phyloP scores from a whole-genome alignment of 2,113 vertebrate genomes.

The Nannobrachium achirus region DNA sequence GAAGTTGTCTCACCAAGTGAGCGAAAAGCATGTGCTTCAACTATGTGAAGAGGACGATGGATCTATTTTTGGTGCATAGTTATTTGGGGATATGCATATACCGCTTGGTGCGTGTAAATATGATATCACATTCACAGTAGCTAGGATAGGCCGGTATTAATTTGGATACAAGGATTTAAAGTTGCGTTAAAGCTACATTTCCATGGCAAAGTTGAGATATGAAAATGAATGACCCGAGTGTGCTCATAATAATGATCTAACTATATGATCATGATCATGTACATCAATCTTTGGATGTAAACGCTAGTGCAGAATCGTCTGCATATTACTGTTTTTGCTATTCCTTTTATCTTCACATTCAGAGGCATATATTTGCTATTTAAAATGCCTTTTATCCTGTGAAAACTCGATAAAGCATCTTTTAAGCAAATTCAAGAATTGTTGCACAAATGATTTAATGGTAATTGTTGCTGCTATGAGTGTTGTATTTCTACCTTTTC shows the following conservation, averaged over 20 bases:
- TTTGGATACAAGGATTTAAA: too few species aligned
- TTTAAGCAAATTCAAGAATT: constrained; percentile 37
- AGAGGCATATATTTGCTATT: constrained; percentile 54
- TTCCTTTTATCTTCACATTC: constrained; percentile 33
- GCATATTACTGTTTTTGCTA: constrained; percentile 4
- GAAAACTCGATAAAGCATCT: constrained; percentile 44
- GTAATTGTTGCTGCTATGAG: constrained; percentile 69
- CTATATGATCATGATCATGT: too few species aligned
- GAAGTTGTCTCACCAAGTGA: constrained; percentile 28
- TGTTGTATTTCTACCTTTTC: constrained; percentile 61
- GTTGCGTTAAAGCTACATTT: too few species aligned
- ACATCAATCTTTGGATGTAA: constrained; percentile 12
- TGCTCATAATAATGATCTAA: too few species aligned
- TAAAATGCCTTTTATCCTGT: constrained; percentile 63
- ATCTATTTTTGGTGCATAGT: background rate
- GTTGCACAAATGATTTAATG: constrained; percentile 70
- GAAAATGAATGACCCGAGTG: too few species aligned
- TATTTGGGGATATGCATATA: background rate
- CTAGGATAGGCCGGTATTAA: too few species aligned
- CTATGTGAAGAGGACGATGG: background rate
- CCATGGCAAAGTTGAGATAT: too few species aligned
- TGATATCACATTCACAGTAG: too few species aligned
- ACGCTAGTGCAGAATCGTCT: constrained; percentile 9
- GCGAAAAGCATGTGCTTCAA: background rate
- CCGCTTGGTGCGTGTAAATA: too few species aligned